Evolutionary conservation across 2,113 vertebrate species (phyloP).

Genomic region (Etheostoma spectabile): DNA sequence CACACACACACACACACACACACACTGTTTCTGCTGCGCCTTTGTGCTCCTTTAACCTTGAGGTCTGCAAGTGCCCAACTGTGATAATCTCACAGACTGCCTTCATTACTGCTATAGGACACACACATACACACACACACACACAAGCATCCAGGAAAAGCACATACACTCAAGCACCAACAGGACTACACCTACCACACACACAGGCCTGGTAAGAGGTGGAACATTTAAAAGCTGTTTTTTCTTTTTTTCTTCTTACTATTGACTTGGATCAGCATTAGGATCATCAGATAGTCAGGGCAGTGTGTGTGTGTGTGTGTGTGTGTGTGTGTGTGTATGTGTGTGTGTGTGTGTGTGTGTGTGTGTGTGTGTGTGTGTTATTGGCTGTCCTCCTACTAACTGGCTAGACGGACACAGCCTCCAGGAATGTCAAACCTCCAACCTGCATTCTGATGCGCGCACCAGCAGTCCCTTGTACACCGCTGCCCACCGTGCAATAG

Average conservation of each 20-base stretch:
- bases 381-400: conserved; percentile 82
- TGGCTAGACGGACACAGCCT: conserved; percentile 84
- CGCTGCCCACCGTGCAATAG: conserved; percentile 38
- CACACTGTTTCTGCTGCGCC: conserved; percentile 59
- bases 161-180: conserved; percentile 51
- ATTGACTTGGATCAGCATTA: conserved; percentile 79
- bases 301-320: conserved; percentile 25
- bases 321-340: conserved; percentile 48
- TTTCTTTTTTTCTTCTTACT: conserved; percentile 62
- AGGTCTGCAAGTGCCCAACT: conserved; percentile 75
- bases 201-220: conserved; percentile 49
- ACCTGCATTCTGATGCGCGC: conserved; percentile 83
- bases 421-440: conserved; percentile 85
- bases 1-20: conserved; percentile 34
- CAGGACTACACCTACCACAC: conserved; percentile 25
- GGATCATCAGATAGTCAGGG: conserved; percentile 79
- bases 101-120: conserved; percentile 79
- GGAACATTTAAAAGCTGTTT: conserved; percentile 69
- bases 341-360: conserved; percentile 56
- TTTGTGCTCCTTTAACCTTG: conserved; percentile 83
- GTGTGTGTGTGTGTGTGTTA: conserved; percentile 64
- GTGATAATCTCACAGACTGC: conserved; percentile 81
- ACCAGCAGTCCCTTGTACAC: conserved; percentile 74
- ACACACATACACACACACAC: conserved; percentile 56
- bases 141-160: conserved; percentile 69